These are phyloP conservation scores for Morpho helenor DNA, from an alignment of 2,888 invertebrate genomes.

Conservation along the genomic window DNA sequence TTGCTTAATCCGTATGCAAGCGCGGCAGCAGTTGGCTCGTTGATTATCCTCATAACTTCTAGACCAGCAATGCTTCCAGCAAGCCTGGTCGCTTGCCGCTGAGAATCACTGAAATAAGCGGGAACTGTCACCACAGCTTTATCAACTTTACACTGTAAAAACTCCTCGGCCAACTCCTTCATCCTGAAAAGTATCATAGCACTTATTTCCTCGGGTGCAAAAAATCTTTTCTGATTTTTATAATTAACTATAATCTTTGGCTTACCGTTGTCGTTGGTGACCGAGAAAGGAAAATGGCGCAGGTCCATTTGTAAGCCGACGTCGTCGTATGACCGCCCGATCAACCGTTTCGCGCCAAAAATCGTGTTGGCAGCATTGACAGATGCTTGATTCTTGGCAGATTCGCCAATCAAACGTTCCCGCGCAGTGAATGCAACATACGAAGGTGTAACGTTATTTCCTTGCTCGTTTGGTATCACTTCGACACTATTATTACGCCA, in stretches of 20 bases:
- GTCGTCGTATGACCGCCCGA: constrained; percentile 55
- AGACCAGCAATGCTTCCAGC: constrained; percentile 56
- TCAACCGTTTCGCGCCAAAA: constrained; percentile 54
- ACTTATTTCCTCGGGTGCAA: constrained; percentile 58
- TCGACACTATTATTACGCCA: constrained; percentile 50
- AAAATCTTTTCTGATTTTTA: constrained; percentile 42
- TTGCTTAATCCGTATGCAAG: constrained; percentile 52
- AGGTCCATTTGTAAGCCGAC: constrained; percentile 53
- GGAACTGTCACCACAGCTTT: constrained; percentile 63
- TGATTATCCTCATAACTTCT: constrained; percentile 51
- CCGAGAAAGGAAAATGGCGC: constrained; percentile 49
- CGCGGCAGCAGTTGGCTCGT: constrained; percentile 61
- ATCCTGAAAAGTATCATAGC: constrained; percentile 57
- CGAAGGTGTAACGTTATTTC: constrained; percentile 54
- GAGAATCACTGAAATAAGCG: constrained; percentile 56
- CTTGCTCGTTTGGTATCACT: constrained; percentile 56
- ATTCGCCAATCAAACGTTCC: constrained; percentile 52
- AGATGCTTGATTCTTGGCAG: constrained; percentile 53
- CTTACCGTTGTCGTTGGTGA: constrained; percentile 54
- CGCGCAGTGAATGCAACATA: constrained; percentile 53
- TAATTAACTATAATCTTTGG: constrained; percentile 49
- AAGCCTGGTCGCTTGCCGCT: constrained; percentile 50
- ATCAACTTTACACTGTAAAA: constrained; percentile 44
- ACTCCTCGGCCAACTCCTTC: constrained; percentile 52
- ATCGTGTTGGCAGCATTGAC: constrained; percentile 53